phyloP scores from a whole-genome alignment of 1,140 invertebrate genomes.

The Drosophila nebulosa region DNA sequence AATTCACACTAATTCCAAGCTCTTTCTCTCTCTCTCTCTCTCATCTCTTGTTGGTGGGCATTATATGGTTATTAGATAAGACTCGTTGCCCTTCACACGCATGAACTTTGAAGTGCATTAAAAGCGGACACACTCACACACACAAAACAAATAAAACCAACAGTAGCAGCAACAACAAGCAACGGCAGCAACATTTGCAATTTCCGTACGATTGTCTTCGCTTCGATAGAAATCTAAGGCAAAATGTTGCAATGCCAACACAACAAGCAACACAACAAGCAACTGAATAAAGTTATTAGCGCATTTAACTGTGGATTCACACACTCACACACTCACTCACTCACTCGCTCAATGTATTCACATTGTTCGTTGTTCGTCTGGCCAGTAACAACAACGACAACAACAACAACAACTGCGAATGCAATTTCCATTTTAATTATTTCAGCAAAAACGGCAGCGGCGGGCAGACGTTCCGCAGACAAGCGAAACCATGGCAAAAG shows the following conservation, averaged over 20 bases:
- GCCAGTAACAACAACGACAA: no score
- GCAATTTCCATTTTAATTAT: conserved; percentile 79
- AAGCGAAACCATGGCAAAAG: conserved; percentile 20
- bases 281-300: conserved; percentile 78
- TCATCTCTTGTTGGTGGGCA: conserved; percentile 1
- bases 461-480: conserved; percentile 63
- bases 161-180: conserved; percentile 63
- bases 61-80: conserved; percentile 45
- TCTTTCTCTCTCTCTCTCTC: no score
- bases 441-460: conserved; percentile 16
- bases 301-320: conserved; percentile 64
- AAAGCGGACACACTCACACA: background rate
- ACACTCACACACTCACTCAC: no score
- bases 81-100: conserved; percentile 68
- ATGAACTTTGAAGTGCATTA: conserved; percentile 41
- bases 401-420: conserved; percentile 52
- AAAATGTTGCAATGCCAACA: conserved; percentile 72
- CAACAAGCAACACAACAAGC: conserved; percentile 34
- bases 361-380: background rate
- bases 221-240: conserved; percentile 62
- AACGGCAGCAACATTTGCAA: conserved; percentile 72
- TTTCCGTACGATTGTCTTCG: conserved; percentile 74
- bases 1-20: conserved; percentile 23
- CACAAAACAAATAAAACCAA: conserved; percentile 1
- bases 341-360: conserved; percentile 16